Evolutionary conservation across 2,888 invertebrate genomes (phyloP).

Genomic region (Heliconius charithonia): DNA sequence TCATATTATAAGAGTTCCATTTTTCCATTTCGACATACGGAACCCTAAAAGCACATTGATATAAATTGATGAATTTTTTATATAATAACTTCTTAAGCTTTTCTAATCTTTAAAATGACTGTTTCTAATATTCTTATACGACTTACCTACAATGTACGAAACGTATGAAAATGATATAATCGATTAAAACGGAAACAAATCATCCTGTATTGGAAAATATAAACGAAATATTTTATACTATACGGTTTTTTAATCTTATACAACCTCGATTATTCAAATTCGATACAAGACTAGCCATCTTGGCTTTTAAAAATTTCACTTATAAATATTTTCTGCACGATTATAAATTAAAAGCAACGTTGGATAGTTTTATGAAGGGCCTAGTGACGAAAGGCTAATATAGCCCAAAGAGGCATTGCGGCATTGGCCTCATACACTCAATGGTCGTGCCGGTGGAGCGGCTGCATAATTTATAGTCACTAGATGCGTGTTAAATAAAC

Average conservation of each 20-base stretch:
- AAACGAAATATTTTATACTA: background rate
- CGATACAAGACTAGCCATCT: constrained; percentile 29
- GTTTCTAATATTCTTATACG: no score
- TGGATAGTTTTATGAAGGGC: constrained; percentile 46
- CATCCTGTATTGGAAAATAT: background rate
- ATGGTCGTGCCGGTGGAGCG: constrained; percentile 46
- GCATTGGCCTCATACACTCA: constrained; percentile 51
- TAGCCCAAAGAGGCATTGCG: constrained; percentile 49
- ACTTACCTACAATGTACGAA: no score
- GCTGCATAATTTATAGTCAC: constrained; percentile 50
- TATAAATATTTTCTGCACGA: constrained; percentile 41
- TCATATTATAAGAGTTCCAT: background rate
- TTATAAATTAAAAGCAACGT: constrained; percentile 48
- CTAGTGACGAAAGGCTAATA: constrained; percentile 49
- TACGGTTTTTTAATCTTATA: constrained; percentile 21
- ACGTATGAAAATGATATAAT: background rate
- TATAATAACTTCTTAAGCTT: no score
- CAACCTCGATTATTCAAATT: constrained; percentile 31
- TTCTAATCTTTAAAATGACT: background rate
- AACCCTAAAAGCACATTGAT: no score
- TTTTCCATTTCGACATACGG: background rate
- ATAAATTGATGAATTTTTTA: no score
- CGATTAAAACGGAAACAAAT: background rate
- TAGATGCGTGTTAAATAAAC: constrained; percentile 47
- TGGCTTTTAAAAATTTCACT: constrained; percentile 37